These are phyloP conservation scores for Acanthaster planci DNA, from an alignment of 35 echinoderm and acorn worm species.

Conservation along the genomic window DNA sequence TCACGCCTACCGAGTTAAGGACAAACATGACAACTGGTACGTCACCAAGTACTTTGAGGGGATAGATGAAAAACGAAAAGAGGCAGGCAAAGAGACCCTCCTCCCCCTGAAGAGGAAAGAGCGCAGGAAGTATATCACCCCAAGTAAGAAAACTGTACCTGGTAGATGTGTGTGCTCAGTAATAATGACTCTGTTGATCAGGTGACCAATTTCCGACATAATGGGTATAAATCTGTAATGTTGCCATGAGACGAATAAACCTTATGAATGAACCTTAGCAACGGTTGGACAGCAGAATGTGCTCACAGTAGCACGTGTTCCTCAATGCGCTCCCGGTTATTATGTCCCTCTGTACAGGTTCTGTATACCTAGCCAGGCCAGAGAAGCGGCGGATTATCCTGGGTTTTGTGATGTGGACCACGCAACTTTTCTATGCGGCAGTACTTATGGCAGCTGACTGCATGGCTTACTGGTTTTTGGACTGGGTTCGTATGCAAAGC, in stretches of 20 bases:
- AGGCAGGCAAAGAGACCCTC: constrained; percentile 54
- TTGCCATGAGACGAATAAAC: too few species aligned
- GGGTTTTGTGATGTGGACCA: constrained; percentile 70
- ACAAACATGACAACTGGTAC: constrained; percentile 94
- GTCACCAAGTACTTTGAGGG: constrained; percentile 67
- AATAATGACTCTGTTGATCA: too few species aligned
- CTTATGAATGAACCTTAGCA: too few species aligned
- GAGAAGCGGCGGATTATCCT: constrained; percentile 61
- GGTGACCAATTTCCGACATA: too few species aligned
- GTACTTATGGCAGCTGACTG: constrained; percentile 60
- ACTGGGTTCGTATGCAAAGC: constrained; percentile 58
- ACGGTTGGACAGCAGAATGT: too few species aligned
- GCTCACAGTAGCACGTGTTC: too few species aligned
- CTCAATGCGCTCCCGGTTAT: too few species aligned
- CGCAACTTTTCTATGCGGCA: constrained; percentile 57
- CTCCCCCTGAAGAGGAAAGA: constrained; percentile 75
- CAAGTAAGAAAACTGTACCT: constrained; percentile 50
- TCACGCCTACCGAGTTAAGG: constrained; percentile 67
- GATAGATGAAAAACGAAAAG: constrained; percentile 56
- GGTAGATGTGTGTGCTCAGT: background rate
- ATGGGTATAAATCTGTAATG: too few species aligned
- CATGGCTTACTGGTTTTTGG: constrained; percentile 65
- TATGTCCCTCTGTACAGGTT: constrained; percentile 36
- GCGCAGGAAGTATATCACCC: constrained; percentile 53
- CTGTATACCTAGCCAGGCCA: constrained; percentile 56